Percentiles rank a stretch among this genome's conserved stretches.
phyloP scores from a whole-genome alignment of 2,113 vertebrate genomes.

The Nothocercus julius region DNA sequence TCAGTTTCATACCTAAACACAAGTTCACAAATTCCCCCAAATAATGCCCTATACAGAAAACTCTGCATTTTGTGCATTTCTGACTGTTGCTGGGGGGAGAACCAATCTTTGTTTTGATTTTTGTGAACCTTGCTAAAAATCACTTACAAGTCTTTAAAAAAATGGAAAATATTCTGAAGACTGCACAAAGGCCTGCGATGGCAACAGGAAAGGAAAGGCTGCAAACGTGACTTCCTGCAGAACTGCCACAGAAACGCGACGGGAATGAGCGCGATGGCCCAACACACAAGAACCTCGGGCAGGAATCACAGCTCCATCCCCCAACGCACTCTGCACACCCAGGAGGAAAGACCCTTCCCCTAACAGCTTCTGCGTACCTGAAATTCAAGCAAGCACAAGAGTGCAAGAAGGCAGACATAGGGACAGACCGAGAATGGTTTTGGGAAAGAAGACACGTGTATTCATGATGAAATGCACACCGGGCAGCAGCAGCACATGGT shows the following conservation, averaged over 20 bases:
- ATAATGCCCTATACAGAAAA: too few species aligned
- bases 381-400: neutral
- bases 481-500: too few species aligned
- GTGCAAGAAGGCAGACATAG: neutral
- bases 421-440: neutral
- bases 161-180: neutral
- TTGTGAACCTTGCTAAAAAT: neutral
- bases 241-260: neutral
- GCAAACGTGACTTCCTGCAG: neutral
- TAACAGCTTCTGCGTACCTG: neutral
- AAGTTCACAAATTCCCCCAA: neutral
- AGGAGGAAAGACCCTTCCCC: neutral
- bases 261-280: neutral
- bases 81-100: neutral
- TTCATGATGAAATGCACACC: accelerated
- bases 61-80: neutral
- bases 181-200: neutral
- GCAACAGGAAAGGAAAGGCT: neutral
- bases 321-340: neutral
- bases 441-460: accelerated
- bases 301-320: neutral
- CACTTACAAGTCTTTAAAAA: neutral
- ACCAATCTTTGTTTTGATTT: neutral
- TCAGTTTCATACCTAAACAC: neutral
- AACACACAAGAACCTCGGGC: neutral